Base-by-base conservation (phyloP, 2,113 vertebrate genomes). In the Nettapus auritus region DNA sequence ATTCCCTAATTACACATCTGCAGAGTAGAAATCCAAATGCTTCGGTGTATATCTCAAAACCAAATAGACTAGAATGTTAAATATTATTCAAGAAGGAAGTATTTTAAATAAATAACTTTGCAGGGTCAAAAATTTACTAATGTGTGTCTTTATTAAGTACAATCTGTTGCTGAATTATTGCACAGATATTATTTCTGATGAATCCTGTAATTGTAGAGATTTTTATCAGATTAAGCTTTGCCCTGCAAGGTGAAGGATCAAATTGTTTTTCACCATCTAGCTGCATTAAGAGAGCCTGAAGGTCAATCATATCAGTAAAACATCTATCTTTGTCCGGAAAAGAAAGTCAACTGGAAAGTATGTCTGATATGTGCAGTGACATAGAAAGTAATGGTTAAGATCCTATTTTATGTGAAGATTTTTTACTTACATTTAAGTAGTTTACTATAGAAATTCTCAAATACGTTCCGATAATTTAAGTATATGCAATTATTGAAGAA, bases 261-360 rank as follows among this genome's bases (percentile, higher is more conserved):
- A 93, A 89, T 94, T 94, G 25, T 86, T 97, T 97, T 97, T 97
- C 87, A 94, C 93, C 6, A 21, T 94, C 76, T 94, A 95, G 64
- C 55, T 93, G 64, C 82, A 88, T 93, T 93, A 94, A 95, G 86
- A 95, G 69, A 81, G 50, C 75, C 91, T 91, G 70, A 56, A 97
- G 90, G 95, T 98, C 96, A 97, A 83, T 93, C 86, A 74, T 93
- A 94, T 95, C 91, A 96, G 89, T 60, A 92, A 94, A 97, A 97
- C 22, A 88, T 64, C 66, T 81, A 89, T 92, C 73, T 83, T 19
- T 36, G 63, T 68, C 57, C 64, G 62, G 11, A 28, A n/a, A 71
- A 96, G 56, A 96, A 97, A 93, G 59, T 34, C 91, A 76, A 53
- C 69, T 94, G 33, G 11, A 92, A 97, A 96, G 8, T 77, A 93